Evolutionary conservation across 2,113 vertebrate species (phyloP).

Genomic region (Siniperca knerii): DNA sequence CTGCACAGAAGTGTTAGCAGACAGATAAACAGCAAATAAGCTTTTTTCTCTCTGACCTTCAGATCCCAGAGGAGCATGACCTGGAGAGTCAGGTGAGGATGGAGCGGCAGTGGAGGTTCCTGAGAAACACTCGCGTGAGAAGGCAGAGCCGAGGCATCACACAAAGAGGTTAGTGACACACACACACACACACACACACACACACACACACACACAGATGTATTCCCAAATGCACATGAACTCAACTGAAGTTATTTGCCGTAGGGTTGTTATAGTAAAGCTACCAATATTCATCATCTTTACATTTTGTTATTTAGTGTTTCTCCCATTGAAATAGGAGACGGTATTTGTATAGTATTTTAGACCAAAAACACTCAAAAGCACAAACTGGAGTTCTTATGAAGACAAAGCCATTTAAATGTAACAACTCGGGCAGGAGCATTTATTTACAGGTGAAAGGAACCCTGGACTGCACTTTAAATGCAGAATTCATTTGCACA

Average conservation of each 20-base stretch:
- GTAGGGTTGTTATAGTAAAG: background rate
- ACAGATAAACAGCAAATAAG: too few species aligned
- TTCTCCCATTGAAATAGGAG: background rate
- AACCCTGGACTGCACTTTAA: background rate
- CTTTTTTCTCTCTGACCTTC: background rate
- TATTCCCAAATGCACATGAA: background rate
- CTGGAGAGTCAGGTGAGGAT: conserved; percentile 95
- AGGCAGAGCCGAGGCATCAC: conserved; percentile 91
- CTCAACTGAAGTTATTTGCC: background rate
- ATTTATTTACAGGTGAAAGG: background rate
- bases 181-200: conserved; percentile 3
- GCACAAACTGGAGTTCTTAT: background rate
- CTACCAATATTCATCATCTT: background rate
- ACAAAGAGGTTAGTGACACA: conserved; percentile 88
- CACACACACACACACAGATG: background rate
- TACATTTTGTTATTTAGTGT: background rate
- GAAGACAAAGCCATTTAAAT: background rate
- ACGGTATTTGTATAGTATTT: background rate
- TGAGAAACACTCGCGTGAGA: conserved; percentile 91
- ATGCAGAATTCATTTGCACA: background rate
- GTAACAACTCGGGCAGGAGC: background rate
- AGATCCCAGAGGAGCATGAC: conserved; percentile 98
- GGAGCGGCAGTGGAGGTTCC: conserved; percentile 96
- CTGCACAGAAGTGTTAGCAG: too few species aligned
- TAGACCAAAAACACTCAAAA: too few species aligned